Percentiles rank a stretch among this genome's conserved stretches.
These are phyloP conservation scores for Lycaena phlaeas DNA, from an alignment of 2,888 invertebrate genomes.

Conservation along the genomic window DNA sequence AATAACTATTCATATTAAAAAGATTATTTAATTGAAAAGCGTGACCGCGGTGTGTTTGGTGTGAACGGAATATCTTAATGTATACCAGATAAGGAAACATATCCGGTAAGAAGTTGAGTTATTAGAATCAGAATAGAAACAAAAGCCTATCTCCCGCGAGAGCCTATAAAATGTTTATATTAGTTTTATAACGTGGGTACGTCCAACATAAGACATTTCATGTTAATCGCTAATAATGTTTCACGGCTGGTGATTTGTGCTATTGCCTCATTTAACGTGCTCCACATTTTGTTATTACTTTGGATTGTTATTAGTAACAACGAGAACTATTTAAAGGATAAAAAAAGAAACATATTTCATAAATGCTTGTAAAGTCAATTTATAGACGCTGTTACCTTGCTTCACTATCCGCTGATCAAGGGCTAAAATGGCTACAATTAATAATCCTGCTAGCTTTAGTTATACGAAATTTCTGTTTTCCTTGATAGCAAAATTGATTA, in stretches of 20 bases:
- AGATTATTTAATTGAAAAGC: not conserved
- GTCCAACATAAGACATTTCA: slow-evolving; percentile 2
- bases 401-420: too few relatives aligned
- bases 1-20: not conserved
- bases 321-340: too few relatives aligned
- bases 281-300: slow-evolving; percentile 47
- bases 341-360: too few relatives aligned
- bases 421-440: too few relatives aligned
- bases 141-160: not conserved
- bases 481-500: too few relatives aligned
- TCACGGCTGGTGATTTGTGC: slow-evolving; percentile 35
- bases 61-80: slow-evolving; percentile 2
- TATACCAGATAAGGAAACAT: slow-evolving; percentile 3
- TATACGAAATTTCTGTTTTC: too few relatives aligned
- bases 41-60: slow-evolving; percentile 5
- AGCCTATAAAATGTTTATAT: not conserved
- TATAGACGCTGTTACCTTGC: too few relatives aligned
- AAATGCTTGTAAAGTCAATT: too few relatives aligned
- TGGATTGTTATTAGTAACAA: slow-evolving; percentile 16
- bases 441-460: too few relatives aligned
- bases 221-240: slow-evolving; percentile 25
- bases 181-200: not conserved
- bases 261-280: slow-evolving; percentile 47
- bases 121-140: not conserved
- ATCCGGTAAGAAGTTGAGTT: not conserved